Conservation (phyloP, 2,113 vertebrate genomes). For the Xiphias gladius region DNA sequence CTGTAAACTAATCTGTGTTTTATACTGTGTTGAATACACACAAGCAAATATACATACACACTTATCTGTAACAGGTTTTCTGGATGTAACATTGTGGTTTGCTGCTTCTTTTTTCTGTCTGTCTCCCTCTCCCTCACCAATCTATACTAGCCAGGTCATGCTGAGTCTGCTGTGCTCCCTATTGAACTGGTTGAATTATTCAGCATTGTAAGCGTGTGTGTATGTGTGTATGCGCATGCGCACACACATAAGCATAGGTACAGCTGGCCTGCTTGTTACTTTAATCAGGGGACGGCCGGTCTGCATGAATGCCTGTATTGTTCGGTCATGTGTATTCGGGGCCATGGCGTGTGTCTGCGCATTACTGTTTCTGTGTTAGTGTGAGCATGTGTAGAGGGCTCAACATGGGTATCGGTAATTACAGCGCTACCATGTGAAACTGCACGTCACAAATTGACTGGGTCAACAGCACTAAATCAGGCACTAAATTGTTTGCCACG, state of each 20-base stretch:
- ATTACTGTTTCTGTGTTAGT: slow-evolving; percentile 51
- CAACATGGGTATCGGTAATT: slow-evolving; percentile 94
- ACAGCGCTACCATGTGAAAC: slow-evolving; percentile 87
- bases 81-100: slow-evolving; percentile 39
- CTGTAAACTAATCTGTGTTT: not conserved
- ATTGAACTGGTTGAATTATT: slow-evolving; percentile 97
- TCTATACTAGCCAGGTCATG: slow-evolving; percentile 93
- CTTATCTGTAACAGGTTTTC: slow-evolving; percentile 28
- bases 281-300: slow-evolving; percentile 96
- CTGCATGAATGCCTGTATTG: slow-evolving; percentile 99
- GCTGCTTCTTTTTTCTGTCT: slow-evolving; percentile 50
- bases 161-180: slow-evolving; percentile 92
- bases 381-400: slow-evolving; percentile 81
- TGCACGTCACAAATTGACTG: slow-evolving; percentile 81
- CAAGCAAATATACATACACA: not conserved
- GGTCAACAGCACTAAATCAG: slow-evolving; percentile 91
- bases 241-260: slow-evolving; percentile 86
- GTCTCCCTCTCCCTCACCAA: slow-evolving; percentile 73
- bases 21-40: not conserved
- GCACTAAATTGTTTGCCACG: slow-evolving; percentile 61
- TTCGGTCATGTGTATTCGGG: slow-evolving; percentile 98
- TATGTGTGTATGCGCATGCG: slow-evolving; percentile 46
- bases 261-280: slow-evolving; percentile 95
- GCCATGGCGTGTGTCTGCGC: slow-evolving; percentile 68
- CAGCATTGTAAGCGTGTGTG: slow-evolving; percentile 86